Evolutionary conservation across 2,888 invertebrate species (phyloP).

Genomic region (Ctenicera cuprea): DNA sequence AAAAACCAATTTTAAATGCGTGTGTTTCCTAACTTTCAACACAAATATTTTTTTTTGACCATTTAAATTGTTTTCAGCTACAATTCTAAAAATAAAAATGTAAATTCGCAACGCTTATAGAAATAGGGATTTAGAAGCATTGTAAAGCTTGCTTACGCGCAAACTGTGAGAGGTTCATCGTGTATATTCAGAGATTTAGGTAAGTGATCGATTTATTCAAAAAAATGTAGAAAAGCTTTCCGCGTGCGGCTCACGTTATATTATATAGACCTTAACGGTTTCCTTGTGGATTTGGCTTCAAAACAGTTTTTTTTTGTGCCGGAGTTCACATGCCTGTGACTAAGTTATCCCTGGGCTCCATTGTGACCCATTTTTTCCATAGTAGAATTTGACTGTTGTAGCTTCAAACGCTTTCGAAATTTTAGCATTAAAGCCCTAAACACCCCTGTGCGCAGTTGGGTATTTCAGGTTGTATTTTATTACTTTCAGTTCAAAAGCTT

Average conservation of each 20-base stretch:
- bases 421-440: not conserved
- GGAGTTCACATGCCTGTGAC: constrained; percentile 20
- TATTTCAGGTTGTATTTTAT: constrained; percentile 6
- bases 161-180: constrained; percentile 8
- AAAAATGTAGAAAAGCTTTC: constrained; percentile 29
- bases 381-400: constrained; percentile 6
- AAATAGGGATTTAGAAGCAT: not conserved
- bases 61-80: too few species aligned
- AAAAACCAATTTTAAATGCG: too few species aligned
- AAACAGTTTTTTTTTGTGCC: constrained; percentile 26
- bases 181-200: constrained; percentile 25
- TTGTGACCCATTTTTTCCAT: constrained; percentile 11
- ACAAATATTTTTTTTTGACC: too few species aligned
- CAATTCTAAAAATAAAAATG: not conserved
- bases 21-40: too few species aligned
- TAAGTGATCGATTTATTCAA: constrained; percentile 29
- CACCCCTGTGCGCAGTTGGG: not conserved
- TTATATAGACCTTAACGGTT: constrained; percentile 30
- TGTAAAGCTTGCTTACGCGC: constrained; percentile 5
- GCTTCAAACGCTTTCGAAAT: constrained; percentile 7
- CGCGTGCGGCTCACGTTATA: constrained; percentile 23
- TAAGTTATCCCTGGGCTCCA: constrained; percentile 11
- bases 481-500: constrained; percentile 14
- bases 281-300: constrained; percentile 29
- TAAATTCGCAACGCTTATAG: not conserved